These are phyloP conservation scores for Euthynnus affinis DNA, from an alignment of 2,797 vertebrate genomes.

Conservation along the genomic window DNA sequence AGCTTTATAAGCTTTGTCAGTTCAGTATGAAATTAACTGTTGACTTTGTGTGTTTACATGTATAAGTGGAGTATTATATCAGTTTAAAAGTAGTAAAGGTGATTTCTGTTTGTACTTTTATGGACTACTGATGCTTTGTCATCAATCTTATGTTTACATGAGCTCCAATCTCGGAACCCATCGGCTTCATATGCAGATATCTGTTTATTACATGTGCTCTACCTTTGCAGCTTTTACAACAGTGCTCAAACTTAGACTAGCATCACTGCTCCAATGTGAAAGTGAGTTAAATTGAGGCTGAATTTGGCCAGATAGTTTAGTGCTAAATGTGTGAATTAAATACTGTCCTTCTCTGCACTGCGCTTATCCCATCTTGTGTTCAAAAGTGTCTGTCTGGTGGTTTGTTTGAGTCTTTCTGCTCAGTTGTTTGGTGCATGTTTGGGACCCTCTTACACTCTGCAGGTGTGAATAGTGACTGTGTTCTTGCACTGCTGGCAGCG, in stretches of 20 bases:
- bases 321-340: constrained; percentile 15
- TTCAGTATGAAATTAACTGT: constrained; percentile 58
- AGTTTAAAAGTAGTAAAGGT: background rate
- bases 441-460: constrained; percentile 75
- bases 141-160: constrained; percentile 15
- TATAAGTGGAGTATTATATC: background rate
- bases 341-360: constrained; percentile 13
- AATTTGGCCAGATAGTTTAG: constrained; percentile 3
- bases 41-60: constrained; percentile 12
- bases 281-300: constrained; percentile 16
- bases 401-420: constrained; percentile 32
- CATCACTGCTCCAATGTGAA: constrained; percentile 8
- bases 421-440: constrained; percentile 11
- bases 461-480: constrained; percentile 85
- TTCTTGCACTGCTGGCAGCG: constrained; percentile 87
- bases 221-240: constrained; percentile 44
- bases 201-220: constrained; percentile 23
- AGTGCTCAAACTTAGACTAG: constrained; percentile 23
- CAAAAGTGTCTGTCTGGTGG: constrained; percentile 41
- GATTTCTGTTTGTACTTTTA: constrained; percentile 5
- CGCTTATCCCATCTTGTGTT: constrained; percentile 20
- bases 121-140: constrained; percentile 19
- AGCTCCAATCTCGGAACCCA: constrained; percentile 4
- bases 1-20: constrained; percentile 82
- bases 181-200: background rate